Percentiles rank a stretch among this genome's conserved stretches.
phyloP scores from a whole-genome alignment of 2,113 vertebrate species.

The Rhinopithecus roxellana region DNA sequence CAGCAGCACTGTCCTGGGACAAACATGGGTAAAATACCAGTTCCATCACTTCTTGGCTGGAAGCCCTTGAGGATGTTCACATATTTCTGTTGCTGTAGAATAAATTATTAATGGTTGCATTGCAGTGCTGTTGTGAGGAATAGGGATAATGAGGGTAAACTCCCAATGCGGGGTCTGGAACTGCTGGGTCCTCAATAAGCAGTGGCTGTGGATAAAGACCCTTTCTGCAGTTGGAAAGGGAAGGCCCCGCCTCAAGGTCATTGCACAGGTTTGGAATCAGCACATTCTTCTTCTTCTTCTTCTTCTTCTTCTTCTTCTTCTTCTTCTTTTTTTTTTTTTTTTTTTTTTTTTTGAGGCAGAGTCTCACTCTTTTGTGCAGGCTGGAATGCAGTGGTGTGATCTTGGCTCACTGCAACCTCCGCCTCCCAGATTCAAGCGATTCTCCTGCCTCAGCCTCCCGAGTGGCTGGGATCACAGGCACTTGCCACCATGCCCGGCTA shows the following conservation, averaged over 20 bases:
- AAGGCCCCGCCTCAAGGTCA: accelerated
- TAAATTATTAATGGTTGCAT: background rate
- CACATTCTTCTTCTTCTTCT: accelerated
- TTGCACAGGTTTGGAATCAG: background rate
- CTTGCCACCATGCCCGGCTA: too few species aligned
- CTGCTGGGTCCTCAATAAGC: background rate
- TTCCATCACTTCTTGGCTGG: background rate
- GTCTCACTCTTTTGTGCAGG: too few species aligned
- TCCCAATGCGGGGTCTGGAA: background rate
- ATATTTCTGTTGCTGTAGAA: background rate
- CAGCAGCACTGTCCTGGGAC: background rate
- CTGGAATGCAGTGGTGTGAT: too few species aligned
- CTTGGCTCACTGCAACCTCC: too few species aligned
- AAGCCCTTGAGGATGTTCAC: background rate
- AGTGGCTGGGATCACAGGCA: too few species aligned
- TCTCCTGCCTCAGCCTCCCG: too few species aligned
- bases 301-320: background rate
- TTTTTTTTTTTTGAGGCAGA: too few species aligned
- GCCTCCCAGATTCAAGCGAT: too few species aligned
- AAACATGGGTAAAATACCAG: background rate
- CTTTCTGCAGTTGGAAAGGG: background rate
- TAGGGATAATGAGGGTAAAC: background rate
- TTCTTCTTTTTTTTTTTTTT: background rate
- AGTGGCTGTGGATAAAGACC: accelerated
- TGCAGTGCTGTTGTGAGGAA: background rate